A percentile compares a stretch with the other conserved stretches of the same genome.
phyloP scores from a whole-genome alignment of 2,113 vertebrate species.

The Seriola rivoliana region DNA sequence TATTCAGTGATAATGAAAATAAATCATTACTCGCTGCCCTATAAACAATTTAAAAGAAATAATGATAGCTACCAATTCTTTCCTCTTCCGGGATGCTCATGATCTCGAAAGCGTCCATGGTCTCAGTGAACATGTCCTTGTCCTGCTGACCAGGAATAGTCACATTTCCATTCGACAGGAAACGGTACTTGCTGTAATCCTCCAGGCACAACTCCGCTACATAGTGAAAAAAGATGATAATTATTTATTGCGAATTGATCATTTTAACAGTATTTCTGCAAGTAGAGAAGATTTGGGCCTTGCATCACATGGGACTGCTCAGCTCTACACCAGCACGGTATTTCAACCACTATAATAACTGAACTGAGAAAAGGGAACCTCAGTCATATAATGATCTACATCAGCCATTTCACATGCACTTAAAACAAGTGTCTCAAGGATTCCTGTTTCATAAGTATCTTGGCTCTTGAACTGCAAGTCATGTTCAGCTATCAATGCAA shows the following conservation, averaged over 20 bases:
- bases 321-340: not conserved
- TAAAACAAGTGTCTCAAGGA: not conserved
- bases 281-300: not conserved
- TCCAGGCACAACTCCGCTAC: slow-evolving; percentile 85
- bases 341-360: not conserved
- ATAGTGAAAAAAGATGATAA: not conserved
- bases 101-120: slow-evolving; percentile 95
- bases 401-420: not conserved
- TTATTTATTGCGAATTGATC: not conserved
- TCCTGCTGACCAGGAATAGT: slow-evolving; percentile 97
- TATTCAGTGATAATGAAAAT: not conserved
- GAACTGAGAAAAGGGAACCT: not conserved
- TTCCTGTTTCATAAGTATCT: not conserved
- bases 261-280: slow-evolving; percentile 1
- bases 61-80: slow-evolving; percentile 46
- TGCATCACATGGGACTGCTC: not conserved
- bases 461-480: not conserved
- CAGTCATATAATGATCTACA: not conserved
- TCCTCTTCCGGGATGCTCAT: slow-evolving; percentile 93
- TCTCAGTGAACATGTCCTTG: slow-evolving; percentile 95
- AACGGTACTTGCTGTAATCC: slow-evolving; percentile 94
- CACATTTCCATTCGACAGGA: slow-evolving; percentile 95
- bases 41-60: not conserved
- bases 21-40: not conserved
- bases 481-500: not conserved